Base-by-base conservation (phyloP, 2,797 vertebrate species). In the Tarsius wallacei region DNA sequence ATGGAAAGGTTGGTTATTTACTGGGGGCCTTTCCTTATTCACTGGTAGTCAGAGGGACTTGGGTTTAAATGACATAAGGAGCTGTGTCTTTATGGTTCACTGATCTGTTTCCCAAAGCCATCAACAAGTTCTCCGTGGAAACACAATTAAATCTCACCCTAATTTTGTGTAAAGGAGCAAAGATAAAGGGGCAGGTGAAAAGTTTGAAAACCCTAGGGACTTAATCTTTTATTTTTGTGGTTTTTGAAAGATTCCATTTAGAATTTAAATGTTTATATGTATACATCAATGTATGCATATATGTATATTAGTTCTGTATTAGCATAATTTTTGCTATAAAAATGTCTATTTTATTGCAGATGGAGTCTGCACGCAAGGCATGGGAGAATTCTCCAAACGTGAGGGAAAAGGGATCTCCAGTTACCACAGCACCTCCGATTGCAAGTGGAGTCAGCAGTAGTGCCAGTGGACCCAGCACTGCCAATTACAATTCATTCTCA, bases 311-410 rank as follows among this genome's bases (percentile, higher is more conserved):
- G 7, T 63, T 57, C 70, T 90, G 2, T 81, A n/a, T 78, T 87
- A 24, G 55, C 11, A 51, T 77, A 12, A 61, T 81, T 87, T 42
- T 74, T 64, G 21, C 28, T 76, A 82, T 55, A 53, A 78, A 71
- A 33, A 33, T 76, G 7, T 82, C 26, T 9, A 5, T 82, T 94
- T 68, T 76, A 33, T 98, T 96, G 92, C 91, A 99, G 99, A 99
- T 99, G 99, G 99, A 99, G 97, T 99, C 99, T 1, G 99, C 99
- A 31, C 99, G 99, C 47, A 99, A 99, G 98, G 99, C 99, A 0
- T 99, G 99, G 99, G 99, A 99, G 98, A 99, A 99, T 99, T 99
- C 99, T 12, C 99, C 99, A 1, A 99, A 99, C 93, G 98, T 99
- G 74, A 98, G 98, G 94, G 99, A 99, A 96, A 99, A 99, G 97